phyloP scores from a whole-genome alignment of 1,140 invertebrate species.

The Phenacoccus solenopsis region DNA sequence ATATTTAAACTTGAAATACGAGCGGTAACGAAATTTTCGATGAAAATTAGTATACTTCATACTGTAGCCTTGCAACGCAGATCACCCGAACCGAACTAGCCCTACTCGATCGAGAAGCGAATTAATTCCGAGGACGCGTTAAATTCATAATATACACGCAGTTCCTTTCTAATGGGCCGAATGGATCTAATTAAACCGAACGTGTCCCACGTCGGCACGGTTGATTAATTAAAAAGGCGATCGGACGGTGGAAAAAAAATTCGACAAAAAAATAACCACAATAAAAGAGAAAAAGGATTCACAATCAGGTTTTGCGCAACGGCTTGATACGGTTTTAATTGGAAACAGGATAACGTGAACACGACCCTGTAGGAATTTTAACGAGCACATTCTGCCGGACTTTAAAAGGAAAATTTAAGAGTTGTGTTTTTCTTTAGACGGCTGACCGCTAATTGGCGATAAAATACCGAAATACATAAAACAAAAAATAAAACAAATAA shows the following conservation, averaged over 20 bases:
- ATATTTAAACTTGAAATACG: no score
- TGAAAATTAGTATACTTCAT: no score
- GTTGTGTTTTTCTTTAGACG: neutral
- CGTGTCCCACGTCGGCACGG: neutral
- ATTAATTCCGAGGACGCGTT: neutral
- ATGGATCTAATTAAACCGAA: neutral
- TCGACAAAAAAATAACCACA: neutral
- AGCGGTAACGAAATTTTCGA: no score
- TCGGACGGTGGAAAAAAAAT: neutral
- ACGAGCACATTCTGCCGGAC: conserved; percentile 5
- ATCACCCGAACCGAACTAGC: no score
- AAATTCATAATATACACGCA: neutral
- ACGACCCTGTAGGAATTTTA: conserved; percentile 11
- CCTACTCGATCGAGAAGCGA: neutral
- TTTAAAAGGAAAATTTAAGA: conserved; percentile 12
- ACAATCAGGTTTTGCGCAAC: neutral
- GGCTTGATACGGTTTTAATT: conserved; percentile 1
- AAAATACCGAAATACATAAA: neutral
- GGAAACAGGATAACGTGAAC: conserved; percentile 10
- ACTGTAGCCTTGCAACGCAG: no score
- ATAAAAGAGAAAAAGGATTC: neutral
- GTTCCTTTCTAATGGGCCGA: neutral
- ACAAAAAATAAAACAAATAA: neutral
- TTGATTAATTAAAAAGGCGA: conserved; percentile 7
- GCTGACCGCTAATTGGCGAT: neutral